A percentile compares a stretch with the other conserved stretches of the same genome.
Evolutionary conservation across 2,888 invertebrate species (phyloP).

Genomic region (Tachystola acroxantha): DNA sequence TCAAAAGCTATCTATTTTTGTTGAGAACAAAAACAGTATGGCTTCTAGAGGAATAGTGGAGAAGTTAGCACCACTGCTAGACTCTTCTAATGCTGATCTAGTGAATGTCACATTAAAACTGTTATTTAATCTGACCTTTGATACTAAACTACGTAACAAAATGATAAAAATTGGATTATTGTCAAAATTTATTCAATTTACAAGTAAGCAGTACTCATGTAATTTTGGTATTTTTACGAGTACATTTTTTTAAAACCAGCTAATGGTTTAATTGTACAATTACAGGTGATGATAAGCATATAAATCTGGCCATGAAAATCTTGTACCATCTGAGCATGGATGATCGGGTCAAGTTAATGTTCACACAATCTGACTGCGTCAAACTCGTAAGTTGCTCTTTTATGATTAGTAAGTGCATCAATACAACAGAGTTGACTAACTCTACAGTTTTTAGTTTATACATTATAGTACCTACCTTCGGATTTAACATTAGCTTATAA

Average conservation of each 20-base stretch:
- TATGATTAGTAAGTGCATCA: too few species aligned
- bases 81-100: slow-evolving; percentile 82
- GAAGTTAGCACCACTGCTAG: slow-evolving; percentile 89
- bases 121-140: slow-evolving; percentile 97
- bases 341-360: slow-evolving; percentile 94
- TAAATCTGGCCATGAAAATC: slow-evolving; percentile 86
- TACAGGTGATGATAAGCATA: slow-evolving; percentile 87
- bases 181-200: slow-evolving; percentile 92
- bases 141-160: slow-evolving; percentile 88
- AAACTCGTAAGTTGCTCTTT: slow-evolving; percentile 80
- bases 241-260: too few species aligned
- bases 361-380: slow-evolving; percentile 95
- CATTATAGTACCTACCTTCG: too few species aligned
- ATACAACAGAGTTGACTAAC: too few species aligned
- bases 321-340: slow-evolving; percentile 97
- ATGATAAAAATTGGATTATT: slow-evolving; percentile 94
- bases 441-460: background rate
- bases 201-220: slow-evolving; percentile 85
- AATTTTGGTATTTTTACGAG: too few species aligned
- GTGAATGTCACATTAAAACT: slow-evolving; percentile 91
- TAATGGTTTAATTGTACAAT: slow-evolving; percentile 22
- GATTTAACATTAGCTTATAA: too few species aligned
- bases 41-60: slow-evolving; percentile 87
- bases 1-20: slow-evolving; percentile 95
- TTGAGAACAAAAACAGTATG: slow-evolving; percentile 97